Percentiles rank a stretch among this genome's conserved stretches.
These are phyloP conservation scores for Dromaius novaehollandiae DNA, from an alignment of 2,113 vertebrate genomes.

Conservation along the genomic window DNA sequence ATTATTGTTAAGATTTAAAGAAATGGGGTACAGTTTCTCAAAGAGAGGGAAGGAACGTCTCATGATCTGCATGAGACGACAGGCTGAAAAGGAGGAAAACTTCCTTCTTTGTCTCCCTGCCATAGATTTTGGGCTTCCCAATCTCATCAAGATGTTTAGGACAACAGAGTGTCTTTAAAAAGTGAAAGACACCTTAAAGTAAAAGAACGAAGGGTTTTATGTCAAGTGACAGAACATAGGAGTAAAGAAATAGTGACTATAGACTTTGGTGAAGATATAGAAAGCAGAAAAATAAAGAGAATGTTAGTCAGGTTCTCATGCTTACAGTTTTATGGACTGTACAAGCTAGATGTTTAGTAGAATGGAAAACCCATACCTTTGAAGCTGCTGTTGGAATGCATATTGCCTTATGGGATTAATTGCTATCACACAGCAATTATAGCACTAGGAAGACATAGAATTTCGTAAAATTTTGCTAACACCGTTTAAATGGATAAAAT, in stretches of 20 bases:
- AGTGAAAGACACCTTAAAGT: background rate
- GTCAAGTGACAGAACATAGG: background rate
- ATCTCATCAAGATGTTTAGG: background rate
- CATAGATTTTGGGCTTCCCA: background rate
- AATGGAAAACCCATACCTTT: background rate
- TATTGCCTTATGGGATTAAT: background rate
- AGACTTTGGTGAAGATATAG: background rate
- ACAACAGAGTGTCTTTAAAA: background rate
- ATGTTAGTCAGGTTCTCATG: background rate
- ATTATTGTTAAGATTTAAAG: background rate
- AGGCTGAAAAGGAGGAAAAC: background rate
- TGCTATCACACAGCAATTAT: background rate
- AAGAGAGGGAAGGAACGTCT: background rate
- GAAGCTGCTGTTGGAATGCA: background rate
- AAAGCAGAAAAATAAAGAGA: background rate
- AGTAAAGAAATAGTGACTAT: background rate
- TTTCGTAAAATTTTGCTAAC: background rate
- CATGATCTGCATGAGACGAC: background rate
- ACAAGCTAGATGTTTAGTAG: background rate
- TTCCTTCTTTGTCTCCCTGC: background rate
- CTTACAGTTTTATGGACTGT: slow-evolving; percentile 17
- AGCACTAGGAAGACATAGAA: background rate
- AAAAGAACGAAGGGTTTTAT: background rate
- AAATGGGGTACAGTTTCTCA: background rate
- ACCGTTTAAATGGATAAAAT: background rate